Base-by-base conservation (phyloP, 2,113 vertebrate genomes). In the Zosterops hypoxanthus region DNA sequence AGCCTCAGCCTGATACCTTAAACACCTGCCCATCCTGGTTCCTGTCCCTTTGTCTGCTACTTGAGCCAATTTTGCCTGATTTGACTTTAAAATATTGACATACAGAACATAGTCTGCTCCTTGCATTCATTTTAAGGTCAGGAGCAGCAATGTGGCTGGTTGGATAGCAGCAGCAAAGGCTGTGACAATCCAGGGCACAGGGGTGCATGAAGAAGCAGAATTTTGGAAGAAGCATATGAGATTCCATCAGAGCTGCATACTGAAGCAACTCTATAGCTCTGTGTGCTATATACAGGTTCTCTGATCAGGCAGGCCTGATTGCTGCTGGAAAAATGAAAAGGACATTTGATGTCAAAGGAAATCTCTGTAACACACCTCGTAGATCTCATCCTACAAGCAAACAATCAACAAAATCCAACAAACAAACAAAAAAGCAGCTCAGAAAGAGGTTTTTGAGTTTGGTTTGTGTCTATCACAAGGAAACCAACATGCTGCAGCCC, bases 1-100 rank as follows among this genome's bases (percentile, higher is more conserved):
- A 86, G 56, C 7, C 36, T 75, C 72, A 59, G 69, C 2, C 47
- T 92, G 76, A 96, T 93, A 66, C 90, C 64, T 94, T 90, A 82
- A 96, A 92, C 89, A 94, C 49, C 82, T 95, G 91, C 63, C 61
- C 70, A 80, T 70, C 56, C 41, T 64, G 39, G 39, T 94, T 83
- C 64, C 55, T 86, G 34, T 39, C 21, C 39, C 80, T 75, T 47
- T 81, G n/a, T 23, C 82, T 86, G 24, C 46, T 85, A 11, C 34
- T 83, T 66, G 36, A 76, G 61, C 39, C 36, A 44, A 20, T 93
- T 88, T 77, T 81, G 78, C 78, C 75, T 5, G 29, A 61, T 80
- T 77, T 76, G 59, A 64, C 39, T 92, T 91, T 63, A 72, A 92
- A 89, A 91, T 56, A 39, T 6, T n/a, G 36, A 82, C 26, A 26